These are phyloP conservation scores for Byasa hedistus DNA, from an alignment of 2,888 invertebrate genomes.

Conservation along the genomic window DNA sequence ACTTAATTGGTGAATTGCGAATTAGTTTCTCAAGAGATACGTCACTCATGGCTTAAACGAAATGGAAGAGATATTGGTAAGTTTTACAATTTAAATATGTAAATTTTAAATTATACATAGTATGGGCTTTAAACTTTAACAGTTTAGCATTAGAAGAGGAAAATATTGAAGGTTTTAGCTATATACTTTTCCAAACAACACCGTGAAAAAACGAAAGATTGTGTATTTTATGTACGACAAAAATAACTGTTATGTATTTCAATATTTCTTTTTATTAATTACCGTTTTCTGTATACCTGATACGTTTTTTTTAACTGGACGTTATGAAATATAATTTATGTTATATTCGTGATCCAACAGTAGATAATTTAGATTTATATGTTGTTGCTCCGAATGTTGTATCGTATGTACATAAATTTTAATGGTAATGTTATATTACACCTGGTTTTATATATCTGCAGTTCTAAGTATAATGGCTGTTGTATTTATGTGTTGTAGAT, in stretches of 20 bases:
- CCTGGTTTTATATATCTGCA: constrained; percentile 2
- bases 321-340: constrained; percentile 5
- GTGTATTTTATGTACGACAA: neutral
- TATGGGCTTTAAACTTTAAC: neutral
- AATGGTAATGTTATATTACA: constrained; percentile 10
- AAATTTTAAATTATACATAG: constrained; percentile 10
- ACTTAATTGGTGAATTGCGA: constrained; percentile 1
- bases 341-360: constrained; percentile 13
- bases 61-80: constrained; percentile 22
- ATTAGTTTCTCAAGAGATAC: constrained; percentile 21
- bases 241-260: neutral
- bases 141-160: too few relatives aligned
- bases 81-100: constrained; percentile 19
- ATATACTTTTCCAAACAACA: too few relatives aligned
- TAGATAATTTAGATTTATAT: constrained; percentile 24
- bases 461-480: neutral
- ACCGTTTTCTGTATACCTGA: neutral
- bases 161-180: too few relatives aligned
- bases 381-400: constrained; percentile 7
- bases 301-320: neutral
- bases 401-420: neutral
- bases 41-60: constrained; percentile 24
- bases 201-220: neutral
- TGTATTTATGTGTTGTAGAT: too few relatives aligned
- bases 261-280: neutral